A percentile compares a stretch with the other conserved stretches of the same genome.
Conservation (phyloP, 2,888 invertebrate species). For the Urechis unicinctus region DNA sequence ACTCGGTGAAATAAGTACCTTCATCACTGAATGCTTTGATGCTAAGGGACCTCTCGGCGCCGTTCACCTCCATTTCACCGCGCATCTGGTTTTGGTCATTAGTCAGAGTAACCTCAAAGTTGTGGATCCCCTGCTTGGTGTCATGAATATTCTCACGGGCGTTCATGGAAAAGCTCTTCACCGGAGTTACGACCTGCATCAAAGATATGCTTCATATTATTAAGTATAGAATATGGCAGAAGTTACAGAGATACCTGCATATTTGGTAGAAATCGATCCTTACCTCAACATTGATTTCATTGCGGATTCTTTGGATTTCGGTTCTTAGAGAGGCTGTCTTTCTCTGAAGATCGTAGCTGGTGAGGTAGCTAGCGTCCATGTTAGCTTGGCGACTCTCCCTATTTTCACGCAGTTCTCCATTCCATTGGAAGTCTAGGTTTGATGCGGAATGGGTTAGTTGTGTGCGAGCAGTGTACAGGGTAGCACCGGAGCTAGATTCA, state of each 20-base stretch:
- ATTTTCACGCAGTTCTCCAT: slow-evolving; percentile 20
- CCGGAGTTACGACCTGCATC: slow-evolving; percentile 9
- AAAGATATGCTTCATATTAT: too few species aligned
- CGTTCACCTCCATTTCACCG: background rate
- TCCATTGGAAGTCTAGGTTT: slow-evolving; percentile 27
- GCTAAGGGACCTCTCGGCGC: background rate
- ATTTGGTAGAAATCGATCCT: slow-evolving; percentile 1
- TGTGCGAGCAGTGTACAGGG: background rate
- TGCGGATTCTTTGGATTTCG: slow-evolving; percentile 23
- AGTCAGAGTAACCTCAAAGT: background rate
- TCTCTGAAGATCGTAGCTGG: slow-evolving; percentile 17
- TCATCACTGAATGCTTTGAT: background rate
- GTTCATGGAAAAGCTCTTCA: slow-evolving; percentile 1
- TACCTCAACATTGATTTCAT: slow-evolving; percentile 25
- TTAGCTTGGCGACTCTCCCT: slow-evolving; percentile 20
- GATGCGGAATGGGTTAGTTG: slow-evolving; percentile 27
- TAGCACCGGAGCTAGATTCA: background rate
- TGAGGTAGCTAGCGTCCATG: slow-evolving; percentile 25
- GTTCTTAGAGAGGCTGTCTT: slow-evolving; percentile 26
- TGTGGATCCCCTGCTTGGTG: background rate
- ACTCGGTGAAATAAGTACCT: too few species aligned
- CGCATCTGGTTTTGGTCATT: background rate
- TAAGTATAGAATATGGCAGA: background rate
- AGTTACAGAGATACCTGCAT: background rate
- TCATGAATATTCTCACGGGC: background rate